Evolutionary conservation across 2,888 invertebrate species (phyloP).

Genomic region (Sinodicranocentrus sp.): DNA sequence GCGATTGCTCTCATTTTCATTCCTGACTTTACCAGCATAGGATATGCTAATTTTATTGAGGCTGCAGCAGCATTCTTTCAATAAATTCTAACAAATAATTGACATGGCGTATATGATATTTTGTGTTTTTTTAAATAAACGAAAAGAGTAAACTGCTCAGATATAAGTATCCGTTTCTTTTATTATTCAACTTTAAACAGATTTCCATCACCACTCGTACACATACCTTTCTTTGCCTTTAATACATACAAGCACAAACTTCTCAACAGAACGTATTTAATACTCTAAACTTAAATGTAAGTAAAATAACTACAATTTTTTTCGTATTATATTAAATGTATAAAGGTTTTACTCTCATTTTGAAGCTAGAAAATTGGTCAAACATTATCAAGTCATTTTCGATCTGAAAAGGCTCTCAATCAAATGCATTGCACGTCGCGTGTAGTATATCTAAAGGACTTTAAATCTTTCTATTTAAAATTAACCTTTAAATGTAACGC

Average conservation of each 20-base stretch:
- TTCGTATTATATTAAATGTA: neutral
- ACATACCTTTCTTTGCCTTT: constrained; percentile 51
- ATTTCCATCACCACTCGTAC: constrained; percentile 71
- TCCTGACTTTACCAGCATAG: constrained; percentile 51
- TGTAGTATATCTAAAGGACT: no score
- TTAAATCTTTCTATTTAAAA: no score
- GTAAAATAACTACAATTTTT: constrained; percentile 25
- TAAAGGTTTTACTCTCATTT: neutral
- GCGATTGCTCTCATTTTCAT: constrained; percentile 43
- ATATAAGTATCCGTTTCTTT: constrained; percentile 55
- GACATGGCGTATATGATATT: no score
- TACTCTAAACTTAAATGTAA: constrained; percentile 22
- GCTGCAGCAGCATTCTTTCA: neutral
- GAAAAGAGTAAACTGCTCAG: no score
- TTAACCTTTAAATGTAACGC: no score
- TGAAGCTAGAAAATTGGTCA: neutral
- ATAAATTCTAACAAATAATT: no score
- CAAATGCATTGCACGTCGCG: no score
- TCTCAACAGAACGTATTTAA: constrained; percentile 18
- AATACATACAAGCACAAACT: constrained; percentile 48
- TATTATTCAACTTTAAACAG: constrained; percentile 71
- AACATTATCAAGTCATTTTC: neutral
- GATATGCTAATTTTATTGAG: neutral
- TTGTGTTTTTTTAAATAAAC: no score
- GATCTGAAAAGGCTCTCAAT: no score